Conservation (phyloP, 2,797 vertebrate species). For the Dallia pectoralis region DNA sequence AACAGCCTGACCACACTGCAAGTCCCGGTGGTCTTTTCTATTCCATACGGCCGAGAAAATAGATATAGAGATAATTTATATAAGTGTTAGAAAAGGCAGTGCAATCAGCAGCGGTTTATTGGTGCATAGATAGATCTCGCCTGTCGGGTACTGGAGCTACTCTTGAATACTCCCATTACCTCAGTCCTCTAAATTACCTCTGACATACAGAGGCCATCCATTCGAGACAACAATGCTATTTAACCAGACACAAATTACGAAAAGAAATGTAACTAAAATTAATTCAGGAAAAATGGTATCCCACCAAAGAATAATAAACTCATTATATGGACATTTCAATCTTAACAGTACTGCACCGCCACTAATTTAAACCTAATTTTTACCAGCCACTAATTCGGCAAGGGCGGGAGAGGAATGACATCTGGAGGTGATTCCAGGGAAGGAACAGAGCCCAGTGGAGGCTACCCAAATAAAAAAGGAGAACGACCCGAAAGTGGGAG, state of each 20-base stretch:
- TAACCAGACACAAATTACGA: constrained; percentile 69
- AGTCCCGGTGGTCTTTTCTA: constrained; percentile 27
- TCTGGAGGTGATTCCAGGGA: constrained; percentile 78
- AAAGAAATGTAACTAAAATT: constrained; percentile 61
- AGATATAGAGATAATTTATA: constrained; percentile 15
- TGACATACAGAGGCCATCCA: constrained; percentile 58
- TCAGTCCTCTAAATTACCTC: constrained; percentile 48
- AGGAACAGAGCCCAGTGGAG: constrained; percentile 72
- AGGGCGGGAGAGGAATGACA: constrained; percentile 72
- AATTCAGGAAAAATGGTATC: constrained; percentile 66
- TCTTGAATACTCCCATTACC: constrained; percentile 47
- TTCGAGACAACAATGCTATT: constrained; percentile 66
- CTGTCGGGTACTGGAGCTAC: constrained; percentile 20
- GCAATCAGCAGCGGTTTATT: constrained; percentile 33
- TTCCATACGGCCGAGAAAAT: constrained; percentile 31
- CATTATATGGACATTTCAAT: constrained; percentile 79
- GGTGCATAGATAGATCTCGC: constrained; percentile 28
- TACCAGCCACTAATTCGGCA: constrained; percentile 79
- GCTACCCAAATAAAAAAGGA: constrained; percentile 50
- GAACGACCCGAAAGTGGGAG: constrained; percentile 63
- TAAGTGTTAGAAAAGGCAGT: constrained; percentile 29
- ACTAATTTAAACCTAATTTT: constrained; percentile 81
- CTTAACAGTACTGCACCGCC: constrained; percentile 65
- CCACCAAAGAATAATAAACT: constrained; percentile 79
- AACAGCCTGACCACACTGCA: constrained; percentile 28